A percentile compares a stretch with the other conserved stretches of the same genome.
Conservation (phyloP, 2,797 vertebrate species). For the Pterois miles region DNA sequence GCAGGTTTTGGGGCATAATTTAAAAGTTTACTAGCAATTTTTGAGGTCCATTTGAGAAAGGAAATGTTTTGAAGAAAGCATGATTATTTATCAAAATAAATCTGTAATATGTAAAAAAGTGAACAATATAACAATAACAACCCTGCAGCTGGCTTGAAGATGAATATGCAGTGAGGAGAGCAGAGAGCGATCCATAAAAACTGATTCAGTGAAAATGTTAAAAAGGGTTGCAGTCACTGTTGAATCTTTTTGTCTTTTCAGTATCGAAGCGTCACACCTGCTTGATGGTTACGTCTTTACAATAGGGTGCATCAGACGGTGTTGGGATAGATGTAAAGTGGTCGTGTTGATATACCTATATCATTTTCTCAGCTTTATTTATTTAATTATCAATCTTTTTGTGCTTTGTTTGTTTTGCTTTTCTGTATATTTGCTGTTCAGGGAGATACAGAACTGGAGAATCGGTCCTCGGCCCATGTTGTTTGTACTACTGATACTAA, state of each 20-base stretch:
- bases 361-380: neutral
- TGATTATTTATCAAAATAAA: neutral
- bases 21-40: too few relatives aligned
- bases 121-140: neutral
- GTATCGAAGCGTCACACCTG: neutral
- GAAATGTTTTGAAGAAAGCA: too few relatives aligned
- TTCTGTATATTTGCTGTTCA: neutral
- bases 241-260: neutral
- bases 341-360: neutral
- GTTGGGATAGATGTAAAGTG: too few relatives aligned
- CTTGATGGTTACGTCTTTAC: neutral
- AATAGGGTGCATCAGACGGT: too few relatives aligned
- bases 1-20: too few relatives aligned
- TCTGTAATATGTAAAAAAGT: neutral
- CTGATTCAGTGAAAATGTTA: neutral
- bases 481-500: neutral
- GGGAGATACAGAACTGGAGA: neutral
- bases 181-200: neutral
- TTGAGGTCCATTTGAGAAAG: too few relatives aligned
- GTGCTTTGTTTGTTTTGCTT: constrained; percentile 10
- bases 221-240: neutral
- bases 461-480: neutral
- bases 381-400: neutral
- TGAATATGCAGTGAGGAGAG: neutral
- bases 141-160: neutral